phyloP scores from a whole-genome alignment of 1,140 invertebrate species.

The Pseudoatta argentina region DNA sequence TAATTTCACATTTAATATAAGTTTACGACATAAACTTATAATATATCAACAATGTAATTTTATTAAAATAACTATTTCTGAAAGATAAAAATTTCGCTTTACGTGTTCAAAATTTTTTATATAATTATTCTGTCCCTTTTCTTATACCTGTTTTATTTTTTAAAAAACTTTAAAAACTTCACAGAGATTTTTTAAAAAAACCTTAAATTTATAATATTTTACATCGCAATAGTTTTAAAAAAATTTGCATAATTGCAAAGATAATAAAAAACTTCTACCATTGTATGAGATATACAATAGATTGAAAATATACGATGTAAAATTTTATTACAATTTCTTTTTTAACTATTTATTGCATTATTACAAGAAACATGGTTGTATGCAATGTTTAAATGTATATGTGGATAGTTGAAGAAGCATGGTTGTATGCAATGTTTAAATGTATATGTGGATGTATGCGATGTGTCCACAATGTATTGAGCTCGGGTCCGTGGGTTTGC shows the following conservation, averaged over 20 bases:
- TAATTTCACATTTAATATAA: no score
- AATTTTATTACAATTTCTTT: background rate
- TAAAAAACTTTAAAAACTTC: background rate
- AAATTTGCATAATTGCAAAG: background rate
- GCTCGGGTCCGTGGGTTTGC: background rate
- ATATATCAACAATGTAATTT: background rate
- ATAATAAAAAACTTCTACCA: background rate
- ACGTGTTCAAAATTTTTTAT: background rate
- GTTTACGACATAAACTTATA: no score
- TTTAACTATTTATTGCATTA: background rate
- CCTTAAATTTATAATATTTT: background rate
- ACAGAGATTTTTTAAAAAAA: background rate
- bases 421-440: background rate
- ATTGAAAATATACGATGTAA: background rate
- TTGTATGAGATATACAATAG: background rate
- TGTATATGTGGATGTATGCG: background rate
- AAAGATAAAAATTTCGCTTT: background rate
- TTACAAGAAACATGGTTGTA: background rate
- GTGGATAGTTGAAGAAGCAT: background rate
- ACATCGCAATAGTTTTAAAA: background rate
- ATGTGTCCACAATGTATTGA: background rate
- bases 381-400: background rate
- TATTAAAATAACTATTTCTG: background rate
- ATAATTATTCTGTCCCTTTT: background rate
- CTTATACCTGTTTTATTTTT: background rate